Base-by-base conservation (phyloP, 2,113 vertebrate genomes). In the Scytalopus superciliaris region DNA sequence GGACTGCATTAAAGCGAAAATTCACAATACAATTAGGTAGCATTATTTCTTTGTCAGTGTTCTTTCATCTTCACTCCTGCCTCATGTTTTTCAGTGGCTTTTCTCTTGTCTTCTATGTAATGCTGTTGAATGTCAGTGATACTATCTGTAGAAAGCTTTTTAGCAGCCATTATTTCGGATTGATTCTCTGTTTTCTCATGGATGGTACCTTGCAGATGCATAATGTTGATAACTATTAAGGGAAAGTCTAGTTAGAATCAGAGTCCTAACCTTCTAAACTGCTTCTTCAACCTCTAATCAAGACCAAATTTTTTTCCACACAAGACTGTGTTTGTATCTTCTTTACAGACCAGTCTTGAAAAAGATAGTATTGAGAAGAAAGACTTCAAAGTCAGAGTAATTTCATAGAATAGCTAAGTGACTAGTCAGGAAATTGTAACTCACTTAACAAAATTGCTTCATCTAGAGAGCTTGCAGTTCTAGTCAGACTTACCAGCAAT, bases 381-480 rank as follows among this genome's bases (percentile, higher is more conserved):
- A 37, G 15, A 62, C 50, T 76, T 56, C 9, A 84, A 89, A 93
- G 84, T 2, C 8, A 67, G 21, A 12, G 3, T 1, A 2, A 69
- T 93, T 94, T 92, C 45, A 89, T 2, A 68, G 39, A 89, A 75
- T 80, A 97, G 94, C 90, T 92, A 95, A 95, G 86, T 75, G 11
- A 47, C 28, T 84, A 49, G 28, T 40, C 57, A 94, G 40, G 39
- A 91, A 87, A 33, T 35, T 7, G 1, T 96, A 94, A 94, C 25
- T 96, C 14, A 63, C 37, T 93, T 94, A 90, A 83, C 96, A 91
- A 95, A 90, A 47, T 82, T 89, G 16, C 24, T 90, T 96, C 60
- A 72, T 59, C 78, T 93, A 53, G 68, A 96, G 25, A 69, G n/a
- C 14, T 66, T 16, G 19, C 33, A 80, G 19, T 78, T 93, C 72